Base-by-base conservation (phyloP, 2,888 invertebrate genomes). In the Taphrorychus bicolor region DNA sequence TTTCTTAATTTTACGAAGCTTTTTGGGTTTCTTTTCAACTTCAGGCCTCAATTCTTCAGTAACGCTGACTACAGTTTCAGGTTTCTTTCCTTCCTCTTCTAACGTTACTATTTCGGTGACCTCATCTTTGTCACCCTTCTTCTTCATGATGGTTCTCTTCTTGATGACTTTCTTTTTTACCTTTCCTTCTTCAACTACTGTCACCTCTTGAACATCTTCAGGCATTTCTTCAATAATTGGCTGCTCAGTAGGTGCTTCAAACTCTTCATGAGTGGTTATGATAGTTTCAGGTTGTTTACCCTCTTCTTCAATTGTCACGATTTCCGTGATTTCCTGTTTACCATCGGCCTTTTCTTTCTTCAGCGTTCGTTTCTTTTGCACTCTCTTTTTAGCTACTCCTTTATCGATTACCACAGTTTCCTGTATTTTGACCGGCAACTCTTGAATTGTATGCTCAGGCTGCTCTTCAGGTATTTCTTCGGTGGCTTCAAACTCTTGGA, bases 321-420 rank as follows among this genome's bases (percentile, higher is more conserved):
- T 71, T 65, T 75, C 72, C 49, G 77, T 73, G 41, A 63, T 45
- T 73, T 84, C 83, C 45, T 82, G 79, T 71, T 78, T 81, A 52
- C 77, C 74, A 62, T 79, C 83, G 63, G 79, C 83, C 70, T 73
- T 81, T 3, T 79, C 80, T 71, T 83, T 83, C 59, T 78, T 83
- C 56, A 83, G 80, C 0, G 78, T 71, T 40, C 82, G 77, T 45
- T 80, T 83, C 45, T 81, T 82, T 5, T 80, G 76, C 24, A 80
- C 78, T 32, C 69, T 71, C 66, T 71, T 76, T 48, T 65, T 74
- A 14, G 53, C 52, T 17, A 83, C 80, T 66, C 82, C 78, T 72
- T 83, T 81, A 42, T 82, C 80, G 22, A 72, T 71, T 11, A 69
- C 63, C 17, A 62, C 17, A 3, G 68, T 71, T 64, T 65, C 74